Base-by-base conservation (phyloP, 23 tunicate genomes). In the Trididemnum miniatum region DNA sequence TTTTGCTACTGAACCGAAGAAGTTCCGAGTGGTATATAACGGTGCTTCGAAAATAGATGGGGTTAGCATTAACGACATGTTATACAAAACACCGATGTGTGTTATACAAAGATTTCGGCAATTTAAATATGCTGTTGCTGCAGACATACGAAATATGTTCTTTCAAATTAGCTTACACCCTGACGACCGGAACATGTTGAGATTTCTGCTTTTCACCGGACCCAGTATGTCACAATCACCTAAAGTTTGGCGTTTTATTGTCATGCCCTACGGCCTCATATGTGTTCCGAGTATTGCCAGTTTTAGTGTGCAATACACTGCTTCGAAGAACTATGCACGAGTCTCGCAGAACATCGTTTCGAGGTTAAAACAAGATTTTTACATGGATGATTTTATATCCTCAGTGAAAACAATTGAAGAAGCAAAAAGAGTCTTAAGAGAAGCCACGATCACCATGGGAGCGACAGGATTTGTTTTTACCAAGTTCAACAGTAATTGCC, bases 221-320 rank as follows among this genome's bases (percentile, higher is more conserved):
- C 54, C 12, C 15, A 7, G 54, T 9, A 44, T 31, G 38, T 2
- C 20, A 30, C 9, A 29, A 32, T 27, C 22, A 4, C 38, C 12
- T 31, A 35, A 31, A 28, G 38, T 3, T 5, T 69, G 75, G 75
- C 29, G 75, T 27, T 69, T 69, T 31, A 69, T 37, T 2, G 35
- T 69, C 20, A 69, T 69, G 75, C 75, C 75, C 2, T 69, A 69
- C 31, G 75, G 75, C 35, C 75, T 69, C 4, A 24, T 69, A 4
- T 69, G 75, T 31, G 75, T 69, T 2, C 75, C 75, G 12, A 69
- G 75, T 37, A 69, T 69, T 24, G 75, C 75, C 7, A 37, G 75
- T 3, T 69, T 69, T 33, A 27, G 35, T 31, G 4, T 69, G 20
- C 29, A 32, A 34, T 69, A 69, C 37, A 69, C 75, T 69, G 75